Evolutionary conservation across 2,113 vertebrate species (phyloP), one percentile per base, ranked within the genome.

Genomic region (Micronycteris hirsuta): DNA sequence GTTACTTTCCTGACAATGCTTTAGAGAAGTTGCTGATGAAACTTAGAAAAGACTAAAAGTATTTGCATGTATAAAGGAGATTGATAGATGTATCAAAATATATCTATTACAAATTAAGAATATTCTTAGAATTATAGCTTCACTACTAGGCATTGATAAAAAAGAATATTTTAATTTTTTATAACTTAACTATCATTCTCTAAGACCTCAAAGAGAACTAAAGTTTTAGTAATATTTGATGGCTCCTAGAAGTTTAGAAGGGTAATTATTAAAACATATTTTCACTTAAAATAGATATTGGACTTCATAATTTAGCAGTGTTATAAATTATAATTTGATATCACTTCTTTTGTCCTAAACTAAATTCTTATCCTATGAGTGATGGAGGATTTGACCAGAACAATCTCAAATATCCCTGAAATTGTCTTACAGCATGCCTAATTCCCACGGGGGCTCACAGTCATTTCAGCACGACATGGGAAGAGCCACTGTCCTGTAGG

Each of bases 181-280:
- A 98, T 95, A 95, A 70, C 54, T 93, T 94, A 92, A 93, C 85
- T 52, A 86, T 91, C 31, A 91, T 94, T 95, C 56, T 83, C 45
- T 94, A 88, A 91, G 96, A 82, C 10, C 36, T 97, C 89, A 90
- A 76, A 89, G 33, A 83, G 97, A 96, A 82, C 54, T 76, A 96
- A 95, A 97, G 73, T 91, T 96, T 93, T 70, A 83, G 76, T 67
- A 94, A 92, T 86, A 92, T 74, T 89, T 91, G 65, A 96, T 96
- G 80, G 33, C 45, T 86, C 36, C 78, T 89, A 93, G 68, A 95
- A 96, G 41, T 93, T 93, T 80, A 97, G 74, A 97, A 88, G 33
- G 19, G 45, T 96, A 92, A 98, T 98, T 96, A 97, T 95, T 97
- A 96, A 97, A 94, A 97, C 89, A 97, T 97, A 36, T 76, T 96